phyloP scores from a whole-genome alignment of 2,888 invertebrate genomes.

The Embidobia sp. region DNA sequence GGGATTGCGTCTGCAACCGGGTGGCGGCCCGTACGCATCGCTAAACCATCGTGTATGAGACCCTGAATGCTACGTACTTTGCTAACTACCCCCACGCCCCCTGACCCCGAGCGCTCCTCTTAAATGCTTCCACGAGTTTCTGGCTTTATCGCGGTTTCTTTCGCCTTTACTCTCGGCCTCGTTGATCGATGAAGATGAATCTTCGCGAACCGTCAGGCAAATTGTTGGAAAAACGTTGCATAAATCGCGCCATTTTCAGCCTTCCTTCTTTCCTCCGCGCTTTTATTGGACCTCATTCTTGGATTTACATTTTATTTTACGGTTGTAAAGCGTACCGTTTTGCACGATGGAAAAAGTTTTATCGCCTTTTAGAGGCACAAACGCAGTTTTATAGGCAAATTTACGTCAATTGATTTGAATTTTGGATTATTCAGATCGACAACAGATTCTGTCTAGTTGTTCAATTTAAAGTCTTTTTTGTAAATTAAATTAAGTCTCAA shows the following conservation, averaged over 20 bases:
- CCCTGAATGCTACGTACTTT: slow-evolving; percentile 74
- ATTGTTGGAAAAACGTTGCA: slow-evolving; percentile 51
- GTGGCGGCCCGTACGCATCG: slow-evolving; percentile 69
- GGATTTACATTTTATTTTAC: slow-evolving; percentile 55
- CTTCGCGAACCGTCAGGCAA: slow-evolving; percentile 42
- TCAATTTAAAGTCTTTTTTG: neutral
- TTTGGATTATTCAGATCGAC: neutral
- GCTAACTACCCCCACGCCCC: slow-evolving; percentile 74
- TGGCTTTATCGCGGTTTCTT: slow-evolving; percentile 33
- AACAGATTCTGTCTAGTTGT: neutral
- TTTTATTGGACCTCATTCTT: slow-evolving; percentile 42
- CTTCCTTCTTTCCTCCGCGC: slow-evolving; percentile 4
- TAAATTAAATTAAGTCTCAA: too few relatives aligned
- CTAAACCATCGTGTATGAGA: slow-evolving; percentile 78
- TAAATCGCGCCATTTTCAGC: slow-evolving; percentile 58
- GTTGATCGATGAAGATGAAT: slow-evolving; percentile 49
- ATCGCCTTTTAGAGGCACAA: slow-evolving; percentile 37
- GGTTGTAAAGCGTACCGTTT: slow-evolving; percentile 14
- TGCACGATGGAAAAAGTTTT: slow-evolving; percentile 14
- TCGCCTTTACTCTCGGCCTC: slow-evolving; percentile 17
- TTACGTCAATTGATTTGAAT: slow-evolving; percentile 22
- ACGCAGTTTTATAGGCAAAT: slow-evolving; percentile 39
- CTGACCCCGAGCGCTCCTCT: slow-evolving; percentile 44
- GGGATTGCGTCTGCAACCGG: slow-evolving; percentile 72
- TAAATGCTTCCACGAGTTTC: slow-evolving; percentile 52